Base-by-base conservation (phyloP, 2,797 vertebrate genomes). In the Molossus molossus region DNA sequence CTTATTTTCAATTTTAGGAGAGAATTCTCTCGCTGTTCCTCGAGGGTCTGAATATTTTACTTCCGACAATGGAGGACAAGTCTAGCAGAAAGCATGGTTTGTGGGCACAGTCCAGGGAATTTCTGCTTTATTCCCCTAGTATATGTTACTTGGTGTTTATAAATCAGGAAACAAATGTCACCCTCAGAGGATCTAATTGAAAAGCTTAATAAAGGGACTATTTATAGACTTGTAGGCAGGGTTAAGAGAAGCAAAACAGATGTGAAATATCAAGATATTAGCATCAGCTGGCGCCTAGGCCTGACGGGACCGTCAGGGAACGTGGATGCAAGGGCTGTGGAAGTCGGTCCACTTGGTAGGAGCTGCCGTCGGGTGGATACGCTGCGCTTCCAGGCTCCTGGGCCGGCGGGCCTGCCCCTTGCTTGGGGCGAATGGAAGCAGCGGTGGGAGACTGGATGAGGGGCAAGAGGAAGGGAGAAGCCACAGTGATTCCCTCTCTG, bases 1-100 rank as follows among this genome's bases (percentile, higher is more conserved):
- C 37, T 62, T 89, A 53, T 48, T 92, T 85, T 48, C 93, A 55
- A 73, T 65, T 81, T 94, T 79, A 55, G 57, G 21, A 55, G 84
- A 50, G 3, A 73, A 67, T 84, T 25, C 18, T 75, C 40, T 91
- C 83, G 62, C 33, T 87, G 9, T 76, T 70, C 58, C 48, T 69
- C 27, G 69, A 55, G 15, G 12, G 3, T 75, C 27, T 82, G 27
- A 12, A 1, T 60, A 65, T 70, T 40, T 60, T 80, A 33, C 20
- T 23, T n/a, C 73, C 37, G 29, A 67, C 50, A 53, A 50, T 48
- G 25, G 57, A 87, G 77, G 84, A 55, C 69, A 13, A 92, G 14
- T 80, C 13, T 14, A 62, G 37, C 79, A 76, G 50, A 85, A 94
- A 94, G 72, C 20, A 27, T 3, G 90, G 27, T 72, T 76, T 70